Evolutionary conservation across 2,888 invertebrate genomes (phyloP), one percentile per base, ranked within the genome.

Genomic region (Ceramica pisi): DNA sequence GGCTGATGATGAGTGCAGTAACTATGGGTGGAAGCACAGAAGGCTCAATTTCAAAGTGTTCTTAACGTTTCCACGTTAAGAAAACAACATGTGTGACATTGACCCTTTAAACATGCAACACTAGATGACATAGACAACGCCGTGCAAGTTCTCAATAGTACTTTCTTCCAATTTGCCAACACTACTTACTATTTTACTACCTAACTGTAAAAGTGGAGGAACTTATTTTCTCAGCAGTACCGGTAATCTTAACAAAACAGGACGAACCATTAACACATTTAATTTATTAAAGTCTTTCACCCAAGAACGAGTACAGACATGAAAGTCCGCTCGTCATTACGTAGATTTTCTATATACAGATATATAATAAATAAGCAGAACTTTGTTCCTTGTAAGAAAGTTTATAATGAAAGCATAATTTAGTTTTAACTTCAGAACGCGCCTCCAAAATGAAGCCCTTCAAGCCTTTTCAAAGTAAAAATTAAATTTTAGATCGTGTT

Each of bases 381-480:
- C 83, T 86, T 83, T 71, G 78, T 81, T 83, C 70, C 66, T 79
- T 72, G 69, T 74, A 74, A 81, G 74, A 84, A 85, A 85, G 85
- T 85, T 85, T 70, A 76, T 85, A 85, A 86, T 86, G 85, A 90
- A 86, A 86, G 81, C 80, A 85, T 89, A 88, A 89, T 89, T 88
- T 84, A 83, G 88, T 90, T 89, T 84, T 61, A 80, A 89, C 84
- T 90, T 87, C 67, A 84, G 85, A 62, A 75, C 82, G 83, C 78
- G 81, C 88, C 82, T 84, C 85, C 87, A 88, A 88, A 88, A 84
- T 82, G 85, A 85, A 87, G 80, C 81, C 84, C 82, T 84, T 81
- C 85, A 87, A 86, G 86, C 88, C 89, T 89, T 90, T 87, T 85
- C 82, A 83, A 84, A 89, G 87, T 86, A 88, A 89, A 90, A 89